Conservation (phyloP, 2,113 vertebrate species). For the Oncorhynchus kisutch region DNA sequence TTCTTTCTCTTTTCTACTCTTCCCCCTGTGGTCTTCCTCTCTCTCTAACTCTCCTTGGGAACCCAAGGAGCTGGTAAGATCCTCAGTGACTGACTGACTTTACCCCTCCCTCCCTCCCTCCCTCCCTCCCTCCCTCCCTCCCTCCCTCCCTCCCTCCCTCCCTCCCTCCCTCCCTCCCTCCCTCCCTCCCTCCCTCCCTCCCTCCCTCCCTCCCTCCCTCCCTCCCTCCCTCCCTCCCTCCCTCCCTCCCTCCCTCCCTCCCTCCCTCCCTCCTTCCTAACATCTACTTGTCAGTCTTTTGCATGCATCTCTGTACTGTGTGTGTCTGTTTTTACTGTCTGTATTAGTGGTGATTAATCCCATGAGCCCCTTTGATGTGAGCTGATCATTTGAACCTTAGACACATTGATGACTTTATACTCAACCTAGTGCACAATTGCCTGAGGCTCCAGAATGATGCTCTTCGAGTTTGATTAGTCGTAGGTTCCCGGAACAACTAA, state of each 20-base stretch:
- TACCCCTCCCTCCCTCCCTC: slow-evolving; percentile 36
- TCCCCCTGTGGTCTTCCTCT: slow-evolving; percentile 56
- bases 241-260: slow-evolving; percentile 36
- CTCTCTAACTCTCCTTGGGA: slow-evolving; percentile 78
- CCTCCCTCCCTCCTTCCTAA: slow-evolving; percentile 32
- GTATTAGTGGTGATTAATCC: slow-evolving; percentile 8
- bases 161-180: slow-evolving; percentile 30
- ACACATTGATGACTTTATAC: neutral
- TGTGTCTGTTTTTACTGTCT: slow-evolving; percentile 2
- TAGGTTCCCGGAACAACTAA: slow-evolving; percentile 28
- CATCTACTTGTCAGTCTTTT: slow-evolving; percentile 40
- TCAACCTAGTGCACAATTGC: neutral
- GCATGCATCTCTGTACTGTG: slow-evolving; percentile 29
- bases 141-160: slow-evolving; percentile 31
- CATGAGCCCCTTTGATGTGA: slow-evolving; percentile 12
- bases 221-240: slow-evolving; percentile 37
- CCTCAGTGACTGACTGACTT: slow-evolving; percentile 51
- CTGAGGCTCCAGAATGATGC: neutral
- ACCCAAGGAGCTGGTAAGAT: slow-evolving; percentile 96
- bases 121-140: slow-evolving; percentile 32
- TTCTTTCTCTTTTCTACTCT: slow-evolving; percentile 50
- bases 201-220: slow-evolving; percentile 35
- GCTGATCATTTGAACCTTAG: slow-evolving; percentile 33
- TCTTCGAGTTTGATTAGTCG: neutral
- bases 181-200: slow-evolving; percentile 30